Base-by-base conservation (phyloP, 1,140 invertebrate genomes). In the Ptiloglossa arizonensis region DNA sequence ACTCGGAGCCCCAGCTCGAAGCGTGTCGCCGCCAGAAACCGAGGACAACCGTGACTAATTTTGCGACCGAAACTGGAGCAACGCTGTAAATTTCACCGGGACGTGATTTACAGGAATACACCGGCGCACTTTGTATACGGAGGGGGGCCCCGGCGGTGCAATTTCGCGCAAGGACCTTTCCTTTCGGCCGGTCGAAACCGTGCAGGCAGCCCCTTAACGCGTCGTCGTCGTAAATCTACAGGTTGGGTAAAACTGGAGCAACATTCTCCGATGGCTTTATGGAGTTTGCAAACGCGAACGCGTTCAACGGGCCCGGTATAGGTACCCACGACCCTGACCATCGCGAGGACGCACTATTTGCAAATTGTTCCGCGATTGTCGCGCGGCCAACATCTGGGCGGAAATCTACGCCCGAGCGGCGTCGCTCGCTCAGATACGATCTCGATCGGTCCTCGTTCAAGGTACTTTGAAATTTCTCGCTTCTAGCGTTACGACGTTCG, bases 171-270 rank as follows among this genome's bases (percentile, higher is more conserved):
- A 70, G 35, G 52, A 80, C 70, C 48, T 75, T 83, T 74, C 44
- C 24, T 19, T 24, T 63, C 15, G 8, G 6, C 44, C 35, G 0
- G 27, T 9, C 2, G 19, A 19, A 32, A 35, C 29, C 38, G 44
- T 19, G 29, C 0, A 48, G 19, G n/a, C 41, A 15, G 41, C 8
- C 15, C 41, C 41, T 29, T 29, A 66, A 69, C 48, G 54, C 64
- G 8, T 56, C 44, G 22, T 2, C 9, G 66, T 74, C 81, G 52
- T 87, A 88, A 88, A 88, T 87, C 78, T 80, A 56, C 73, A 59
- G 27, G 72, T 87, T 83, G 35, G 48, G 24, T 68, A 80, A 87
- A 87, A 88, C 74, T 87, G 60, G 79, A 88, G 81, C 82, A 87
- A 63, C 76, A 81, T 66, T 71, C 66, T 73, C n/a, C 78, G 79